These are phyloP conservation scores for Psilopogon haemacephalus DNA, from an alignment of 2,113 vertebrate species.

Conservation along the genomic window DNA sequence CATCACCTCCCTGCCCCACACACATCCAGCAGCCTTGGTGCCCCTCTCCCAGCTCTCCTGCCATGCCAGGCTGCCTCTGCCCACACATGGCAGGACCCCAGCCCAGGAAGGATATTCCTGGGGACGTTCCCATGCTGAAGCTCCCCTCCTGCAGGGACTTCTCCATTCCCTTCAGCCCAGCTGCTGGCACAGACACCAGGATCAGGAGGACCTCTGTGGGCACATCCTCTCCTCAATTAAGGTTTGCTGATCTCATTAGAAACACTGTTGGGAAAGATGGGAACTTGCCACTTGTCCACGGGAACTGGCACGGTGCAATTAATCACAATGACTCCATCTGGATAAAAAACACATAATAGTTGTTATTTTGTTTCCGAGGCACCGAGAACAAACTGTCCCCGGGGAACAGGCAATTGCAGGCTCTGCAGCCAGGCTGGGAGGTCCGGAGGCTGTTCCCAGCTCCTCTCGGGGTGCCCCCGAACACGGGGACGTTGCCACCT, in stretches of 20 bases:
- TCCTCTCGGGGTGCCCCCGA: background rate
- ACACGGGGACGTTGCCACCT: background rate
- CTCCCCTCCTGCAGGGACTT: fast-evolving
- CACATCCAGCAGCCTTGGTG: background rate
- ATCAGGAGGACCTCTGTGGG: fast-evolving
- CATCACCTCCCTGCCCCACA: background rate
- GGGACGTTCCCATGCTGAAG: background rate
- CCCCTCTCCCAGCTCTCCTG: background rate
- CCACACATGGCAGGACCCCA: fast-evolving
- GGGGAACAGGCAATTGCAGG: background rate
- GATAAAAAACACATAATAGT: background rate
- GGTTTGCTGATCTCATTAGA: background rate
- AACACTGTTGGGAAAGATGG: background rate
- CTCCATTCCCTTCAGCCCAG: background rate
- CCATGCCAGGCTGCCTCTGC: background rate
- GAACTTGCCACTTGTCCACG: background rate
- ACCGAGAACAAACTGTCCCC: conserved; percentile 27
- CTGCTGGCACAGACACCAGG: fast-evolving
- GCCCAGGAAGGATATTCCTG: background rate
- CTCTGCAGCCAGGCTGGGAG: background rate
- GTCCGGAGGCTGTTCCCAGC: background rate
- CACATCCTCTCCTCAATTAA: background rate
- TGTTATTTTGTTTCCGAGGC: conserved; percentile 23
- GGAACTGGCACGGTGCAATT: conserved; percentile 13
- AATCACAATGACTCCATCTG: conserved; percentile 58